phyloP scores from a whole-genome alignment of 2,888 invertebrate species.

The Lithophane leautieri region DNA sequence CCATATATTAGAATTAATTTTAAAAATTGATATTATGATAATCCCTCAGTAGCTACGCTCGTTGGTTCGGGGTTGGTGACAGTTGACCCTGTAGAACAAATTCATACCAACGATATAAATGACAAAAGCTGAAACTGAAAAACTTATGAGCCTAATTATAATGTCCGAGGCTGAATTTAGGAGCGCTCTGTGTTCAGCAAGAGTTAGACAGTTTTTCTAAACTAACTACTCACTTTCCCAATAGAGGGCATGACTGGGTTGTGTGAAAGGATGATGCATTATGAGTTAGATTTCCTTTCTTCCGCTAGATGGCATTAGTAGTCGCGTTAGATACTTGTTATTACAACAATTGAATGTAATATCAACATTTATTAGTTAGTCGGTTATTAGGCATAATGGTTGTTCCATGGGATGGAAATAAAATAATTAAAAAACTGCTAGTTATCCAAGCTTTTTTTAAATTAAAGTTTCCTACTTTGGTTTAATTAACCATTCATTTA shows the following conservation, averaged over 20 bases:
- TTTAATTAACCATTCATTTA: background rate
- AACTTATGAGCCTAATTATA: no score
- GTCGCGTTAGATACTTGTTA: background rate
- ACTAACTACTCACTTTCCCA: background rate
- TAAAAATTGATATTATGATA: background rate
- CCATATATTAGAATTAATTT: no score
- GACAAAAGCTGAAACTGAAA: background rate
- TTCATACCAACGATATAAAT: background rate
- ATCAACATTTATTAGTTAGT: background rate
- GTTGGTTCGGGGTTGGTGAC: background rate
- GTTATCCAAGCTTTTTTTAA: background rate
- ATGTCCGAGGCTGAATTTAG: background rate
- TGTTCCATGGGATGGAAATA: background rate
- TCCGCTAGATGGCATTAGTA: constrained; percentile 40
- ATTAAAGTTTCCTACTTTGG: background rate
- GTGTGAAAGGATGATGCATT: constrained; percentile 13
- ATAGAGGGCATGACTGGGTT: constrained; percentile 36
- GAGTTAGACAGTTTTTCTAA: background rate
- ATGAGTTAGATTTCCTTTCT: background rate
- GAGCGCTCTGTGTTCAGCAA: background rate
- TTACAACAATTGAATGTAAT: background rate
- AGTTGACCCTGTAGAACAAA: background rate
- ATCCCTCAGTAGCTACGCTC: background rate
- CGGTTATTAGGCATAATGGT: background rate
- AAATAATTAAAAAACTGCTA: background rate